These are phyloP conservation scores for Drosophila neutralis DNA, from an alignment of 2,888 invertebrate genomes.

Conservation along the genomic window DNA sequence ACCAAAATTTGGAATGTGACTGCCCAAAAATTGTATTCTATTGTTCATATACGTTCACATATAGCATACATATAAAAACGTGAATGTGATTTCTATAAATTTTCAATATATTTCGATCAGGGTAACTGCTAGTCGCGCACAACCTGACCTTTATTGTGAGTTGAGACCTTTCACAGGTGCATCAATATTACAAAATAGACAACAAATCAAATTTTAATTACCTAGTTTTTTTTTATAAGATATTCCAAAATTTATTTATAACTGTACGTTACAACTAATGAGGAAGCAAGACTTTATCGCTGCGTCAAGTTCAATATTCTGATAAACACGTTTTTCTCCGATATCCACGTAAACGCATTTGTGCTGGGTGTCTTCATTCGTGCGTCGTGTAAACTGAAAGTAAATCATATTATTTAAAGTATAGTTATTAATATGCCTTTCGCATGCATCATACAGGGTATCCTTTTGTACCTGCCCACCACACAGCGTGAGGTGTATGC, in stretches of 20 bases:
- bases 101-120: not conserved
- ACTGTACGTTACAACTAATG: not conserved
- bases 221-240: not conserved
- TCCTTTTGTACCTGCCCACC: not conserved
- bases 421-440: not conserved
- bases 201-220: not conserved
- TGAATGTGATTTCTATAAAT: not conserved
- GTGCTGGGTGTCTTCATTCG: slow-evolving; percentile 1
- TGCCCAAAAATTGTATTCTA: not conserved
- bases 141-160: not conserved
- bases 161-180: not conserved
- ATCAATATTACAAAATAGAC: slow-evolving; percentile 5
- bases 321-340: not conserved
- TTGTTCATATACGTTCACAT: not conserved
- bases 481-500: not conserved
- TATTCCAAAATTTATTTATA: slow-evolving; percentile 8
- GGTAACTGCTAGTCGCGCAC: not conserved
- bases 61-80: not conserved
- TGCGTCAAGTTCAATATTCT: not conserved
- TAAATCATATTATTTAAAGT: not conserved
- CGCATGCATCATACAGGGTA: slow-evolving; percentile 1
- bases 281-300: not conserved
- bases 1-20: not conserved
- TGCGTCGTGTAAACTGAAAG: not conserved
- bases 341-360: not conserved